A percentile compares a stretch with the other conserved stretches of the same genome.
These are phyloP conservation scores for Egretta garzetta DNA, from an alignment of 2,113 vertebrate genomes.

Conservation along the genomic window DNA sequence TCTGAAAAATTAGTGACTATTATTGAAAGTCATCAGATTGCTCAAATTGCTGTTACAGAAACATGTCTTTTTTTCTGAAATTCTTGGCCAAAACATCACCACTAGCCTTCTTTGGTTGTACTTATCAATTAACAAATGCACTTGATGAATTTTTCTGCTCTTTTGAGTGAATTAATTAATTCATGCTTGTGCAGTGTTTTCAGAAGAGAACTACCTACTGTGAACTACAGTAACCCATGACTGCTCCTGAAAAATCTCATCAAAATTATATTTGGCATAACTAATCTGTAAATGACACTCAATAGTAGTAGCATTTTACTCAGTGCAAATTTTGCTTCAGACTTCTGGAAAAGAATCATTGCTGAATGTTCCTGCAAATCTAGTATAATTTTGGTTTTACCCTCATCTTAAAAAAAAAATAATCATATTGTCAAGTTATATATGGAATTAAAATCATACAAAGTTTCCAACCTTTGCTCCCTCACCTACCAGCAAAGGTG, in stretches of 20 bases:
- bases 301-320: not conserved
- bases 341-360: not conserved
- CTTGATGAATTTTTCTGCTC: not conserved
- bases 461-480: not conserved
- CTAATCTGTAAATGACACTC: not conserved
- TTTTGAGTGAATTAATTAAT: not conserved
- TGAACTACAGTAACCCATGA: not conserved
- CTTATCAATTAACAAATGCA: not conserved
- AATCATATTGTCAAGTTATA: not conserved
- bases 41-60: not conserved
- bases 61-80: not conserved
- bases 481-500: not conserved
- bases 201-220: not conserved
- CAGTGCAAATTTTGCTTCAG: not conserved
- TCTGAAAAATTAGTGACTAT: not conserved
- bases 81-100: not conserved
- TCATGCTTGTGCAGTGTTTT: not conserved
- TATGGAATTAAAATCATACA: not conserved
- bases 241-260: not conserved
- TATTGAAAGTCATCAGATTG: not conserved
- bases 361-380: not conserved
- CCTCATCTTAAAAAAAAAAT: not conserved
- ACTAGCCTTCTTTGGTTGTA: not conserved
- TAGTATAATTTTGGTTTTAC: not conserved
- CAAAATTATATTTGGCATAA: not conserved